Evolutionary conservation across 2,113 vertebrate genomes (phyloP).

Genomic region (Pelecanus crispus): DNA sequence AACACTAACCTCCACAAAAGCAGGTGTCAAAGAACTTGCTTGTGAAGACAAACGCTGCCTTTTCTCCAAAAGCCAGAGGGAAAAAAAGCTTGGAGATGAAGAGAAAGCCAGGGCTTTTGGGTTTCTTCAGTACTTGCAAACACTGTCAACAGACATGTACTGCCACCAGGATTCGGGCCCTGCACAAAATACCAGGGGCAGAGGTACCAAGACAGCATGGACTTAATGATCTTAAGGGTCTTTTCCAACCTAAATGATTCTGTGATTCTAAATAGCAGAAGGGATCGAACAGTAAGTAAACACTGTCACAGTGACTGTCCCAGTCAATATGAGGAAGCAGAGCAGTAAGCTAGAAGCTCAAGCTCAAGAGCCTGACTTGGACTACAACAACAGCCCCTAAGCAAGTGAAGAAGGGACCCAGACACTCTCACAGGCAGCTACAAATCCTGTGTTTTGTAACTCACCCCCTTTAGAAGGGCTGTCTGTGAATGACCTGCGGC

Average conservation of each 20-base stretch:
- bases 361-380: neutral
- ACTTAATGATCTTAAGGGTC: neutral
- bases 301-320: neutral
- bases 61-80: neutral
- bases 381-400: neutral
- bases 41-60: neutral
- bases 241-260: neutral
- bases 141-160: neutral
- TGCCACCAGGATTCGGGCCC: neutral
- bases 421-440: neutral
- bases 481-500: neutral
- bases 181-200: neutral
- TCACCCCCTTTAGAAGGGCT: neutral
- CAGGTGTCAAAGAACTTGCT: neutral
- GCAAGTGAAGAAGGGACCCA: neutral
- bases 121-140: neutral
- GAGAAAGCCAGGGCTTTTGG: neutral
- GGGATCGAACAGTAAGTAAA: neutral
- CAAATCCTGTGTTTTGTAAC: neutral
- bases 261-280: neutral
- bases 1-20: neutral
- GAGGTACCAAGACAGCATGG: neutral
- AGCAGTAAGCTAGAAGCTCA: neutral
- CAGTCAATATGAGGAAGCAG: neutral
- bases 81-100: neutral